Evolutionary conservation across 2,113 vertebrate genomes (phyloP), one percentile per base, ranked within the genome.

Genomic region (Triplophysa rosa): DNA sequence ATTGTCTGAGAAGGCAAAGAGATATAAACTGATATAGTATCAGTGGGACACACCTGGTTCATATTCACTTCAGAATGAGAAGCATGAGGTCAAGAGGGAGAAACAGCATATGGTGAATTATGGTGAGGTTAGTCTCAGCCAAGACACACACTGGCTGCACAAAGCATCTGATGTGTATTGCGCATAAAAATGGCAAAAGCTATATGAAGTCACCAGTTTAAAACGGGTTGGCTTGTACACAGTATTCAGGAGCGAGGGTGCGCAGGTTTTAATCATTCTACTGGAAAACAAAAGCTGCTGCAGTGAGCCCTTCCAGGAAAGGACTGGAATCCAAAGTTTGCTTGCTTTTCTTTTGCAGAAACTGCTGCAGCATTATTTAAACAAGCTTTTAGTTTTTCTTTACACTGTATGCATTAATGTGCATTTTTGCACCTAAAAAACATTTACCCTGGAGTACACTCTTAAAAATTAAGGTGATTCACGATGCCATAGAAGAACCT

Each of bases 31-130:
- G 33, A 26, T 45, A 61, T 45, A 29, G 12, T 65, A 65, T 64
- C 61, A 77, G 45, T 54, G 17, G 29, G 29, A 66, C 0, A 3
- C 74, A 77, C 26, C 45, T 77, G 74, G 42, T 77, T 65, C 21
- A 76, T 23, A n/a, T 42, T 63, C 10, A 63, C 45, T 65, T 54
- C 7, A 2, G 9, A 74, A 62, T 47, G 42, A 74, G 37, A 12
- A 19, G 23, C 45, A 74, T 45, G 58, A n/a, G 70, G 58, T 62
- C 21, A 62, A 29, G 37, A 49, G 54, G 29, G 14, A 63, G 45
- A 62, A n/a, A 75, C 16, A 49, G 21, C 4, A 13, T n/a, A 17
- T 62, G 72, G 9, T 45, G 58, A 62, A 45, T 74, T 29, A 45
- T 47, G 37, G 37, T 74, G 71, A 8, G 16, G 13, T 26, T 47